These are phyloP conservation scores for Sinosuthora webbiana DNA, from an alignment of 2,113 vertebrate species.

Conservation along the genomic window DNA sequence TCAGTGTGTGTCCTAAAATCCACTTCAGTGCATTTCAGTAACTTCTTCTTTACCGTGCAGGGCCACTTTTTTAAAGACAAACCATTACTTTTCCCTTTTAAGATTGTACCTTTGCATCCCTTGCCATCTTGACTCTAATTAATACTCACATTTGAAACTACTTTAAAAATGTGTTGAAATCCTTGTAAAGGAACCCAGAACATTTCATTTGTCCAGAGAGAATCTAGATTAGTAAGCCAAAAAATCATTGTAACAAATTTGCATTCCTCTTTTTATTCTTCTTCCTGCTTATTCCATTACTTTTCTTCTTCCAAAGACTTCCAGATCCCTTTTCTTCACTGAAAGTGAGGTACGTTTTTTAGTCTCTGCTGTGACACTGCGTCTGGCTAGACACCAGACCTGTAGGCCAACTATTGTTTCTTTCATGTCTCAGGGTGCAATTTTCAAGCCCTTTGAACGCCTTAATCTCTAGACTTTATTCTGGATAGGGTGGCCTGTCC, in stretches of 20 bases:
- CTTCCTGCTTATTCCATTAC: background rate
- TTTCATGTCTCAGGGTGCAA: background rate
- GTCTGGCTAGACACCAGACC: background rate
- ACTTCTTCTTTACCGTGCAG: accelerated
- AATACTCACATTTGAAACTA: background rate
- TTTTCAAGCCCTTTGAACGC: background rate
- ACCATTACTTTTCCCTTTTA: background rate
- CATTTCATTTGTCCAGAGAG: background rate
- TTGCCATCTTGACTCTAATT: background rate
- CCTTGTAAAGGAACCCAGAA: background rate
- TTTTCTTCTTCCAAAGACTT: background rate
- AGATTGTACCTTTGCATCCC: background rate
- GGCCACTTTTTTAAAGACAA: background rate
- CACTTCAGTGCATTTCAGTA: background rate
- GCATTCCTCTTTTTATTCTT: background rate
- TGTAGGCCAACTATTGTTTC: background rate
- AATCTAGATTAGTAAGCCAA: background rate
- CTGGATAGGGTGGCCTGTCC: background rate
- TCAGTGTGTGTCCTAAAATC: background rate
- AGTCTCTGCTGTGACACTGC: background rate
- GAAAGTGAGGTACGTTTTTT: background rate
- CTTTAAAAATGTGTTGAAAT: background rate
- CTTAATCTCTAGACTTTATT: background rate
- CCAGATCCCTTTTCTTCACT: background rate
- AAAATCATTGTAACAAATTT: background rate